Conservation (phyloP, 2,888 invertebrate species). For the Mesoligia furuncula region DNA sequence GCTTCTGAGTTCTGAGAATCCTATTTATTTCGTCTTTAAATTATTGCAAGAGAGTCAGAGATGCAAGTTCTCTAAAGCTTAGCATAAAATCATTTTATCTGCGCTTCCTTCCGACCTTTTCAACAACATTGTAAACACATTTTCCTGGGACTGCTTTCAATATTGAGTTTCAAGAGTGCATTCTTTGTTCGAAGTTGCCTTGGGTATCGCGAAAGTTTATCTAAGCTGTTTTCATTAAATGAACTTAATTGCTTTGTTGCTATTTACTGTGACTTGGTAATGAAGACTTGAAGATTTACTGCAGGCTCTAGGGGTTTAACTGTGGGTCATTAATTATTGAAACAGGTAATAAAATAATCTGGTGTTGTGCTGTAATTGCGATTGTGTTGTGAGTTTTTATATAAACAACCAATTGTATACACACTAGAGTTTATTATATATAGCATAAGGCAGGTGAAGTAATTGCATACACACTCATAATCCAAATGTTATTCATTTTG, state of each 20-base stretch:
- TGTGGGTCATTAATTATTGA: conserved; percentile 14
- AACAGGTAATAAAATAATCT: conserved; percentile 4
- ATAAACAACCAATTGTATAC: background rate
- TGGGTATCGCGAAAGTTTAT: background rate
- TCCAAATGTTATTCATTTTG: background rate
- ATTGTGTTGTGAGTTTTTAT: background rate
- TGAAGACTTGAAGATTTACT: conserved; percentile 29
- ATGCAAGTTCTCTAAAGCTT: conserved; percentile 10
- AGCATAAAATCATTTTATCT: conserved; percentile 9
- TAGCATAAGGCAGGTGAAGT: background rate
- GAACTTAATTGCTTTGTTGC: conserved; percentile 18
- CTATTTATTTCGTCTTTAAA: background rate
- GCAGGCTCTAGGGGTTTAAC: background rate
- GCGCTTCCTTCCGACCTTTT: conserved; percentile 7
- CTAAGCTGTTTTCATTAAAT: conserved; percentile 21
- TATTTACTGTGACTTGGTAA: conserved; percentile 11
- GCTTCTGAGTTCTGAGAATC: background rate
- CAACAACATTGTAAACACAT: conserved; percentile 36
- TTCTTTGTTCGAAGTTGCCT: conserved; percentile 2
- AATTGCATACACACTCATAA: background rate
- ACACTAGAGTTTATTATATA: background rate
- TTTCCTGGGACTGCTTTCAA: conserved; percentile 21
- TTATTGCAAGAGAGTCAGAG: conserved; percentile 1
- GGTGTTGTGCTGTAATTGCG: background rate
- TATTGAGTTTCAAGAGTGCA: conserved; percentile 42